Evolutionary conservation across 1,140 invertebrate genomes (phyloP).

Genomic region (Drosophila navojoa): DNA sequence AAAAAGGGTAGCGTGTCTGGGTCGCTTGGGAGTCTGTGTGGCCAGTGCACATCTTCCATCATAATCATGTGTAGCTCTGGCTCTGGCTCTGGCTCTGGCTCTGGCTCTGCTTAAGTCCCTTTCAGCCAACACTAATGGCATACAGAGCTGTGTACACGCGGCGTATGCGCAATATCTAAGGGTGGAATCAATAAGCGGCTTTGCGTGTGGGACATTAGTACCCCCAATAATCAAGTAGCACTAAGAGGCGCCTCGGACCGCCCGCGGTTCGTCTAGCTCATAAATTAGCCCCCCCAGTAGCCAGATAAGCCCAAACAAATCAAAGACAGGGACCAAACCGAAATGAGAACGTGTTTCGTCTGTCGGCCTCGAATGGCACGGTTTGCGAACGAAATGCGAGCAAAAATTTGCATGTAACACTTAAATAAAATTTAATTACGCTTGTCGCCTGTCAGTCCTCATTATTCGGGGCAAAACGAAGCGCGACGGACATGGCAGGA

Average conservation of each 20-base stretch:
- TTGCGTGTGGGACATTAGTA: slow-evolving; percentile 45
- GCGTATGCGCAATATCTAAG: slow-evolving; percentile 57
- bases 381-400: slow-evolving; percentile 25
- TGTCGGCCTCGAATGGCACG: slow-evolving; percentile 27
- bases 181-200: slow-evolving; percentile 66
- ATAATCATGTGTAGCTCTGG: slow-evolving; percentile 52
- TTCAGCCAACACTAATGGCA: slow-evolving; percentile 23
- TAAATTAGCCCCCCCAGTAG: slow-evolving; percentile 68
- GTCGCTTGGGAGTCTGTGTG: slow-evolving; percentile 8
- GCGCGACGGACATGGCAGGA: slow-evolving; percentile 4
- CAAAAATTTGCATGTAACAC: slow-evolving; percentile 77
- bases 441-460: slow-evolving; percentile 82
- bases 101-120: background rate
- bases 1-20: slow-evolving; percentile 3
- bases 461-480: slow-evolving; percentile 52
- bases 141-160: slow-evolving; percentile 26
- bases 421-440: slow-evolving; percentile 83
- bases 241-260: slow-evolving; percentile 48
- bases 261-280: slow-evolving; percentile 57
- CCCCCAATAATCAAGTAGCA: slow-evolving; percentile 42
- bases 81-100: too few species aligned
- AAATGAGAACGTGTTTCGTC: background rate
- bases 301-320: slow-evolving; percentile 64
- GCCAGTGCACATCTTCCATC: slow-evolving; percentile 53
- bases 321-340: slow-evolving; percentile 47